Conservation (phyloP, 2,113 vertebrate species). For the Albula glossodonta region DNA sequence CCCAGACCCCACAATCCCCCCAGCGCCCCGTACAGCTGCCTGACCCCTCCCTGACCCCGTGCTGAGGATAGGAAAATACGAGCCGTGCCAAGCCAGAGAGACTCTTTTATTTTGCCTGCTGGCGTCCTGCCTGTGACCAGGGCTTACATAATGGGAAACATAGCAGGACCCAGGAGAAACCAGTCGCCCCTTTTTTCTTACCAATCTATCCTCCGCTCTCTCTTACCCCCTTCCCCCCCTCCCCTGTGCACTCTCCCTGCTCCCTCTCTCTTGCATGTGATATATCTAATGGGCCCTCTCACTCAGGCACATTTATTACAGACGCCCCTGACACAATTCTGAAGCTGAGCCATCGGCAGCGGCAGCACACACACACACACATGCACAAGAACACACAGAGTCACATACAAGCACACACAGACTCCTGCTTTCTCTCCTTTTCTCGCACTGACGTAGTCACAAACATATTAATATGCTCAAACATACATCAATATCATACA, state of each 20-base stretch:
- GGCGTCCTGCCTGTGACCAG: conserved; percentile 99
- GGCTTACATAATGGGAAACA: conserved; percentile 99
- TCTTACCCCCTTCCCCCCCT: conserved; percentile 64
- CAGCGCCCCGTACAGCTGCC: conserved; percentile 99
- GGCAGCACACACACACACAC: conserved; percentile 47
- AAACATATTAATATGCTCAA: neutral
- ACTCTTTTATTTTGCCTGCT: conserved; percentile 99
- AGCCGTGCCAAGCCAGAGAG: conserved; percentile 99
- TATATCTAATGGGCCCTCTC: conserved; percentile 95
- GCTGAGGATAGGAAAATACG: conserved; percentile 99
- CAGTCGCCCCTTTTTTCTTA: conserved; percentile 72
- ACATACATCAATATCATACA: neutral
- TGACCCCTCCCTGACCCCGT: conserved; percentile 99
- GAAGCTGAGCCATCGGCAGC: conserved; percentile 74
- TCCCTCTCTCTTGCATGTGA: conserved; percentile 83
- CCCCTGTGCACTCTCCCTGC: conserved; percentile 57
- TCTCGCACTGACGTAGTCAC: neutral
- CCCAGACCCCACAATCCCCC: conserved; percentile 99
- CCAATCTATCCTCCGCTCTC: conserved; percentile 68
- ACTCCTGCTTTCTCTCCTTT: neutral
- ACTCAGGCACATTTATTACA: conserved; percentile 93
- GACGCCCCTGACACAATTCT: conserved; percentile 79
- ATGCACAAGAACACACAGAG: conserved; percentile 19
- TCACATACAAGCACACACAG: neutral
- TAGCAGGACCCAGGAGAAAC: conserved; percentile 97